Conservation (phyloP, 2,888 invertebrate species). For the Adela reaumurella region DNA sequence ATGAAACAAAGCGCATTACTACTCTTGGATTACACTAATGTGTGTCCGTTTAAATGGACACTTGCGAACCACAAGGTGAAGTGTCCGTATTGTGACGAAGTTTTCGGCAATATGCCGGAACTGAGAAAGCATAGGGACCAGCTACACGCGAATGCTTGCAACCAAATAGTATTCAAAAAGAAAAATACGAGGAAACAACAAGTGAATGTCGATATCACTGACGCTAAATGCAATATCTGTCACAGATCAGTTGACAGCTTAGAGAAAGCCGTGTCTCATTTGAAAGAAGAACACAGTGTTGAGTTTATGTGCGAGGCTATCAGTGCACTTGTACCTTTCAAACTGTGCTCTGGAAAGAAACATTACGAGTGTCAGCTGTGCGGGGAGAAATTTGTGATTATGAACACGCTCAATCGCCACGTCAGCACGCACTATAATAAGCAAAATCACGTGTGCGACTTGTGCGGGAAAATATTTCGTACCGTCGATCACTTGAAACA, state of each 20-base stretch:
- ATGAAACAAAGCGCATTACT: background rate
- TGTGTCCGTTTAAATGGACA: background rate
- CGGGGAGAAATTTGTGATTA: constrained; percentile 33
- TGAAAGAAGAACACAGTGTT: constrained; percentile 25
- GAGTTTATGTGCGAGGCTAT: constrained; percentile 23
- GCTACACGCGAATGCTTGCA: too few species aligned
- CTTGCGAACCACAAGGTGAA: background rate
- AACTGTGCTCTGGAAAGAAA: constrained; percentile 16
- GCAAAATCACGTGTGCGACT: constrained; percentile 40
- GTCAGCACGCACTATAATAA: constrained; percentile 45
- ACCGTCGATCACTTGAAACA: too few species aligned
- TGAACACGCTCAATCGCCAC: constrained; percentile 41
- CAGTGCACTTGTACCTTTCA: constrained; percentile 38
- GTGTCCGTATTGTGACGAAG: background rate
- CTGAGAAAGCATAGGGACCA: background rate
- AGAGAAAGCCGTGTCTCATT: constrained; percentile 28
- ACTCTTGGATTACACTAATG: background rate
- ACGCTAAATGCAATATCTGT: constrained; percentile 29
- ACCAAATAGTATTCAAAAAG: too few species aligned
- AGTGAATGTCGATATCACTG: constrained; percentile 22
- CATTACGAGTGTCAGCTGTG: constrained; percentile 39
- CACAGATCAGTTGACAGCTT: constrained; percentile 21
- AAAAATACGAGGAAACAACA: too few species aligned
- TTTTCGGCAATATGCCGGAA: background rate
- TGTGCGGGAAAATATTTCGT: too few species aligned